Evolutionary conservation across 2,113 vertebrate species (phyloP).

Genomic region (Naja naja): DNA sequence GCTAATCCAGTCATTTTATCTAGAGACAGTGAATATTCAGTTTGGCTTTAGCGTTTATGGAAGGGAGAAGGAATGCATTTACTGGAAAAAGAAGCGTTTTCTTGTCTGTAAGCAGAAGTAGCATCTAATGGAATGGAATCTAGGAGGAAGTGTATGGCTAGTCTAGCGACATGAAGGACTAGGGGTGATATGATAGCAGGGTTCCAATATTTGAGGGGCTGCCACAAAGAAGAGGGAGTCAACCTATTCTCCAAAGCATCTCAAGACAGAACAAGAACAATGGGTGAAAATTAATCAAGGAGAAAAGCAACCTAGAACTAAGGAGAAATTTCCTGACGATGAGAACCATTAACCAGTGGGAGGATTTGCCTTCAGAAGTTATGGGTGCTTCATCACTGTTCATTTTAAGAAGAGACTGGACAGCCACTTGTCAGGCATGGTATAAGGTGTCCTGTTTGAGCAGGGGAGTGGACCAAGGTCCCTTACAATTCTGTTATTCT

Average conservation of each 20-base stretch:
- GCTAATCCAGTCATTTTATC: not conserved
- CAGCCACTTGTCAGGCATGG: not conserved
- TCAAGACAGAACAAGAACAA: not conserved
- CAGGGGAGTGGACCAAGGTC: not conserved
- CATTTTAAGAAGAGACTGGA: not conserved
- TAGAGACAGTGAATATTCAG: not conserved
- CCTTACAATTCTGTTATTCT: not conserved
- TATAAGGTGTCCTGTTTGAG: not conserved
- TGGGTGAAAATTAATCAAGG: not conserved
- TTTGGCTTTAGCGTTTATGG: conserved; percentile 17
- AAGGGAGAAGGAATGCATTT: conserved; percentile 4
- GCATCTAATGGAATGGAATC: not conserved
- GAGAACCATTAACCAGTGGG: not conserved
- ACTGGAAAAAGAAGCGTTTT: not conserved
- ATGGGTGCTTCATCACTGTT: not conserved
- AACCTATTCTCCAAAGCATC: not conserved
- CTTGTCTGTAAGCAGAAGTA: not conserved
- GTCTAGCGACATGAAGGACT: not conserved
- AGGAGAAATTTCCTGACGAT: not conserved
- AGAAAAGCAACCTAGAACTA: not conserved
- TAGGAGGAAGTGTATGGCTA: not conserved
- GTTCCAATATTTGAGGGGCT: not conserved
- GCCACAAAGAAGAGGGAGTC: not conserved
- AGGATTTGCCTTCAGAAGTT: not conserved
- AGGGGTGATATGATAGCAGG: not conserved